Base-by-base conservation (phyloP, 37 sponge, comb jelly and placozoan genomes). In the Petrosia ficiformis region DNA sequence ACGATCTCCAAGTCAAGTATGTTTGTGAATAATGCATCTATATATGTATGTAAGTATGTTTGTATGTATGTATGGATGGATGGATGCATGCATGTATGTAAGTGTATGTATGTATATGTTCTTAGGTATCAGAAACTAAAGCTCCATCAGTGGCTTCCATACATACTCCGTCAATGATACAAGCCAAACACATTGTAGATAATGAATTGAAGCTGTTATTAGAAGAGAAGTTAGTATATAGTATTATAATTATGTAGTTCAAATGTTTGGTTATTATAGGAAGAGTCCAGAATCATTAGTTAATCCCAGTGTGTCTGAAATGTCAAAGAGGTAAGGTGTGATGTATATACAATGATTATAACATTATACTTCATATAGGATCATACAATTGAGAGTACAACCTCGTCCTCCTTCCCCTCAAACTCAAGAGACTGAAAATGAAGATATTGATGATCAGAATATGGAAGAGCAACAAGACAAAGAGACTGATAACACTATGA, bases 221-320 rank as follows among this genome's bases (percentile, higher is more conserved):
- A n/a, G n/a, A n/a, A n/a, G n/a, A n/a, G n/a, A n/a, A n/a, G n/a
- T n/a, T n/a, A n/a, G n/a, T n/a, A n/a, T n/a, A n/a, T n/a, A n/a
- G n/a, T n/a, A n/a, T n/a, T n/a, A n/a, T n/a, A n/a, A n/a, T n/a
- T n/a, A n/a, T n/a, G n/a, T n/a, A n/a, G n/a, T n/a, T n/a, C n/a
- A n/a, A n/a, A n/a, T n/a, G n/a, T n/a, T n/a, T n/a, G n/a, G n/a
- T n/a, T n/a, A n/a, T n/a, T n/a, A n/a, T n/a, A n/a, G n/a, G n/a
- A n/a, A n/a, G n/a, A n/a, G n/a, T n/a, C n/a, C n/a, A n/a, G n/a
- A n/a, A n/a, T n/a, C n/a, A n/a, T n/a, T 77, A 54, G 65, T 42
- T 44, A 73, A 84, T 57, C 57, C 59, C 30, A 84, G 85, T 67
- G 74, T 73, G 29, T 39, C 44, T 29, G 31, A 73, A 11, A 78